Conservation (phyloP, 2,797 vertebrate species). For the Crax fasciolata region DNA sequence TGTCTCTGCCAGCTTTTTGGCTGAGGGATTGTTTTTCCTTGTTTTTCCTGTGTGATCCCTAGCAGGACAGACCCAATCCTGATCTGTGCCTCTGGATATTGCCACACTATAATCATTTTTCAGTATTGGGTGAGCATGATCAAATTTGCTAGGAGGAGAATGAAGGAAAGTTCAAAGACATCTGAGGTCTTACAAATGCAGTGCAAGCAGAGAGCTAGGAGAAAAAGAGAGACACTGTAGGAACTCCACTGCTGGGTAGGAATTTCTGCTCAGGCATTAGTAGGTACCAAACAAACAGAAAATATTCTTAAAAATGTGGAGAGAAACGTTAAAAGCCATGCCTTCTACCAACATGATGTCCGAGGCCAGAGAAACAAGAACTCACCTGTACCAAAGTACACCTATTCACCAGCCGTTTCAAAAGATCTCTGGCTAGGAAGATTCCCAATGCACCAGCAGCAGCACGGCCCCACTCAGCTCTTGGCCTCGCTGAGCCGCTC, state of each 20-base stretch:
- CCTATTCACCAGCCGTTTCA: background rate
- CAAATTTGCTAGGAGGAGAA: background rate
- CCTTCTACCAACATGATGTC: no score
- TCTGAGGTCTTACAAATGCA: background rate
- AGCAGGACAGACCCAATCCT: background rate
- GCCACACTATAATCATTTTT: rapidly evolving
- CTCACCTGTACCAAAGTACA: background rate
- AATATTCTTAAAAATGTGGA: background rate
- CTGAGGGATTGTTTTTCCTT: background rate
- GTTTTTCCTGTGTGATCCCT: rapidly evolving
- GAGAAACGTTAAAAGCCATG: background rate
- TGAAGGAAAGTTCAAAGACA: background rate
- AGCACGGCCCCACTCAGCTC: constrained; percentile 78
- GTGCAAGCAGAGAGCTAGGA: background rate
- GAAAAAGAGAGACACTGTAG: background rate
- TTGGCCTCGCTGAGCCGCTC: constrained; percentile 91
- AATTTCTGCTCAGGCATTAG: background rate
- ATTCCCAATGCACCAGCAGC: background rate
- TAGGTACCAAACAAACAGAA: background rate
- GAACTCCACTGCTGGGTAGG: no score
- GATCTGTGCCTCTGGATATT: background rate
- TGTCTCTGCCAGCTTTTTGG: background rate
- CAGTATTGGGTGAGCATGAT: no score
- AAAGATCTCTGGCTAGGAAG: background rate
- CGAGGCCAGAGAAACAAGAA: background rate